These are phyloP conservation scores for Enteromius mattozi DNA, from an alignment of 2,797 vertebrate genomes.

Conservation along the genomic window DNA sequence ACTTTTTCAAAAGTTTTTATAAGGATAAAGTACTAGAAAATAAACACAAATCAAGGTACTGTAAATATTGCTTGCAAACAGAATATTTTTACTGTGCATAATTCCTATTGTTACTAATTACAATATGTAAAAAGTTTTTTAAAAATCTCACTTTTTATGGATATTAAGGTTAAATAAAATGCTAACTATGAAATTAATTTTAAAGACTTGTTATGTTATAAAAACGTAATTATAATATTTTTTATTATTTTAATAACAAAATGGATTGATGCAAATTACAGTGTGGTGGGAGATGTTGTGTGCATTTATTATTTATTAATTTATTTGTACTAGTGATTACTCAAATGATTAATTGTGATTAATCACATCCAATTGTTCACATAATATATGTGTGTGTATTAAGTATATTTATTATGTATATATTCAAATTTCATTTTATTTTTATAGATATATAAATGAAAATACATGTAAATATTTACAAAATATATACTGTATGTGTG, in stretches of 20 bases:
- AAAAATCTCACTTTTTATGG: not conserved
- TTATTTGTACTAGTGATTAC: no score
- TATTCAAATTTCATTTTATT: no score
- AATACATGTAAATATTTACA: no score
- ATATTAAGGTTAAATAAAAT: not conserved
- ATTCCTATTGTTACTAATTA: not conserved
- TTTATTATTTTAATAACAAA: no score
- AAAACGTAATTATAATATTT: not conserved
- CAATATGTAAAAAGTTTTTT: not conserved
- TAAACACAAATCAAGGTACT: not conserved
- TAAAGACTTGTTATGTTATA: not conserved
- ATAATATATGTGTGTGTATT: no score
- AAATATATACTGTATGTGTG: no score
- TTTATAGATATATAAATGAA: no score
- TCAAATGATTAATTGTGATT: no score
- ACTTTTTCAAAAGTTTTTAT: not conserved
- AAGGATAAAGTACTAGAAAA: not conserved
- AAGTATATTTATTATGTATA: no score
- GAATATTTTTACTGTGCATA: not conserved
- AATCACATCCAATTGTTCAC: no score
- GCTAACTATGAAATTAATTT: not conserved
- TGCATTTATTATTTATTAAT: no score
- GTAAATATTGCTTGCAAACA: not conserved
- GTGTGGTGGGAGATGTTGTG: not conserved
- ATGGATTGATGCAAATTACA: not conserved